Conservation (phyloP, 53 echinoderm and acorn worm genomes). For the Echinarachnius parma region DNA sequence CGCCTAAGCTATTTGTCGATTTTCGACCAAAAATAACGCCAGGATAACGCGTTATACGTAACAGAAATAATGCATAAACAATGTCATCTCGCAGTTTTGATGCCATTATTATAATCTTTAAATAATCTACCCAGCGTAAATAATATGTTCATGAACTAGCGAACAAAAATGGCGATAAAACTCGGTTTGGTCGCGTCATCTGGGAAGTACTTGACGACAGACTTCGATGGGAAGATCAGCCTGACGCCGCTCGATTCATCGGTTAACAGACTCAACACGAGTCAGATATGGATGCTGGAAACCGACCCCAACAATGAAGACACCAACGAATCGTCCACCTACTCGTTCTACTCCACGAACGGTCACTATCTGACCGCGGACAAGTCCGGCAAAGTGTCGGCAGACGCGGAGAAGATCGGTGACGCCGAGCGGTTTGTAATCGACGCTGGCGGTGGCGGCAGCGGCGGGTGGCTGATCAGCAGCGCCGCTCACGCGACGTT, state of each 20-base stretch:
- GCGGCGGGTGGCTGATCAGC: constrained; percentile 22
- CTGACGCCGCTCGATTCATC: constrained; percentile 1
- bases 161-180: too few species aligned
- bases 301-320: not conserved
- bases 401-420: constrained; percentile 17
- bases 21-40: too few species aligned
- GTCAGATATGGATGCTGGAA: constrained; percentile 30
- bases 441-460: constrained; percentile 15
- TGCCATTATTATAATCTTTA: too few species aligned
- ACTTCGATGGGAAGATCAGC: constrained; percentile 34
- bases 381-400: constrained; percentile 34
- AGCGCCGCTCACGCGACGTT: constrained; percentile 18
- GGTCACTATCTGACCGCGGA: constrained; percentile 26
- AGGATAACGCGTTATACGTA: too few species aligned
- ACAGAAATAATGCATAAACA: too few species aligned
- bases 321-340: not conserved
- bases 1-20: too few species aligned
- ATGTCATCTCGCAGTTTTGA: too few species aligned
- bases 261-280: constrained; percentile 12
- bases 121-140: too few species aligned
- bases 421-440: constrained; percentile 18
- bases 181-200: not conserved
- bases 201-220: constrained; percentile 23
- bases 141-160: too few species aligned
- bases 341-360: constrained; percentile 27